These are phyloP conservation scores for Poeciliopsis prolifica DNA, from an alignment of 2,113 vertebrate species.

Conservation along the genomic window DNA sequence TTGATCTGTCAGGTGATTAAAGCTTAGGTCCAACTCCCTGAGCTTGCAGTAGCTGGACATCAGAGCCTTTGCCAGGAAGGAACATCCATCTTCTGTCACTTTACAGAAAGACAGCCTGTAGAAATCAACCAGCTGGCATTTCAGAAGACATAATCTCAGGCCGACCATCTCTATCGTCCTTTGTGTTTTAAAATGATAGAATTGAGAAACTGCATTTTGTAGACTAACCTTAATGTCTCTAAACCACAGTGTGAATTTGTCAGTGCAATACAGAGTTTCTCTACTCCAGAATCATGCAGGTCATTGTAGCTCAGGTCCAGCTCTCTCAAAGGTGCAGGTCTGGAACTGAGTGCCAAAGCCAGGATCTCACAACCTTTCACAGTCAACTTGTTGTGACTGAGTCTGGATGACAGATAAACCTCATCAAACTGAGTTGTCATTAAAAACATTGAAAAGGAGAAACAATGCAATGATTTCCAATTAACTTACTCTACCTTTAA, in stretches of 20 bases:
- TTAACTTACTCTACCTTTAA: too few species aligned
- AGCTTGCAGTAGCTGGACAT: constrained; percentile 27
- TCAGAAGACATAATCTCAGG: background rate
- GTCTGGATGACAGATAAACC: constrained; percentile 15
- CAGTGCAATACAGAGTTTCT: constrained; percentile 25
- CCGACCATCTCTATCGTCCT: too few species aligned
- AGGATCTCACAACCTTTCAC: constrained; percentile 24
- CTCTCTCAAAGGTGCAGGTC: constrained; percentile 17
- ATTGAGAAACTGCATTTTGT: too few species aligned
- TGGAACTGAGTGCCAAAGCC: constrained; percentile 18
- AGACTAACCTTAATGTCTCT: constrained; percentile 27
- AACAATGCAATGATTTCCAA: too few species aligned
- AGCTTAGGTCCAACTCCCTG: constrained; percentile 40
- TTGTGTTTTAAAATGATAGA: too few species aligned
- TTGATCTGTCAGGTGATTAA: constrained; percentile 44
- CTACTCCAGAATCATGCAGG: constrained; percentile 29
- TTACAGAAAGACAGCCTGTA: constrained; percentile 46
- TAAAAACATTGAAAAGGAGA: too few species aligned
- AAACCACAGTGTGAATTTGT: constrained; percentile 12
- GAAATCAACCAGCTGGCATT: constrained; percentile 6
- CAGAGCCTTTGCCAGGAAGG: constrained; percentile 12
- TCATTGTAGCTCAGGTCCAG: constrained; percentile 51
- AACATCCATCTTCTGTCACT: constrained; percentile 41
- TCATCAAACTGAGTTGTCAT: too few species aligned
- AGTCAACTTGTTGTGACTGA: constrained; percentile 35